phyloP scores from a whole-genome alignment of 92 coral and sea anemone species.

The Palythoa grandis region DNA sequence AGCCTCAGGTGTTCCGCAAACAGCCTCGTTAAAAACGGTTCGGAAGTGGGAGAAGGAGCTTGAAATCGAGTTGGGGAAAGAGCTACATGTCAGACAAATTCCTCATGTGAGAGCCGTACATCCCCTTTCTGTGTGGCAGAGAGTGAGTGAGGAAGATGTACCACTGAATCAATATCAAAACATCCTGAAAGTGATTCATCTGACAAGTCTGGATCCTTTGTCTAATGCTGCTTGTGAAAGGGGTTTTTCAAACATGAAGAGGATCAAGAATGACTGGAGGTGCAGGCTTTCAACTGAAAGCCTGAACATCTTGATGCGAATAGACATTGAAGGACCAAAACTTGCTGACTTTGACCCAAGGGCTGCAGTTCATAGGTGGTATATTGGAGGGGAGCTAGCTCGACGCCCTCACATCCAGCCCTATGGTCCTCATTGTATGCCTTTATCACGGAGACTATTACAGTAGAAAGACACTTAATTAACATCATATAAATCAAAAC shows the following conservation, averaged over 20 bases:
- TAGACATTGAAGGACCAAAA: conserved; percentile 19
- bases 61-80: neutral
- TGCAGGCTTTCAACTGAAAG: conserved; percentile 11
- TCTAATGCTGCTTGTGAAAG: no score
- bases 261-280: neutral
- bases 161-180: neutral
- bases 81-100: neutral
- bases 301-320: conserved; percentile 16
- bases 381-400: conserved; percentile 27
- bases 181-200: no score
- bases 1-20: no score
- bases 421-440: neutral
- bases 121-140: neutral
- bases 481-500: neutral
- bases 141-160: neutral
- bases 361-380: conserved; percentile 36
- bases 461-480: neutral
- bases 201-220: no score
- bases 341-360: conserved; percentile 27
- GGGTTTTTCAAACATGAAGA: neutral
- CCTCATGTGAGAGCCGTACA: neutral
- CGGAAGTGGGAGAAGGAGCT: no score
- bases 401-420: conserved; percentile 11
- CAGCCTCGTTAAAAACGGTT: no score
- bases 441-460: neutral